Percentiles rank a stretch among this genome's conserved stretches.
These are phyloP conservation scores for Petaurus breviceps DNA, from an alignment of 2,113 vertebrate species.

Conservation along the genomic window DNA sequence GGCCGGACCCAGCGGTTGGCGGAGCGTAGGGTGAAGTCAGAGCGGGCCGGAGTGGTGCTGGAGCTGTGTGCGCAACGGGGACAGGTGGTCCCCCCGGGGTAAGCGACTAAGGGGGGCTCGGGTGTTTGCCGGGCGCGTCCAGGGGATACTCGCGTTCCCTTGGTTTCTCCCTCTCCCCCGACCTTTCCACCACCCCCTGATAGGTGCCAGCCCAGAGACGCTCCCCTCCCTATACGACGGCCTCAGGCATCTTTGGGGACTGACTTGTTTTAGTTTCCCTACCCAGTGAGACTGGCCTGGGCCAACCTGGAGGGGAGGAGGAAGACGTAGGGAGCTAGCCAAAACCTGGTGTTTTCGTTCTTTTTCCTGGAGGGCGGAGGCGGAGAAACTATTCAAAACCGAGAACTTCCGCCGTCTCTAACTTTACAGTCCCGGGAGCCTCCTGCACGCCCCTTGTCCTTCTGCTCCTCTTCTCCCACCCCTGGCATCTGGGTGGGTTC, in stretches of 20 bases:
- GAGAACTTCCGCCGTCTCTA: neutral
- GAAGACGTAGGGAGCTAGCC: neutral
- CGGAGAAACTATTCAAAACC: neutral
- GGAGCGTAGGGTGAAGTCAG: slow-evolving; percentile 92
- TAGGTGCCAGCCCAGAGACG: too few relatives aligned
- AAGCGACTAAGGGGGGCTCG: slow-evolving; percentile 74
- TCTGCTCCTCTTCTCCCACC: neutral
- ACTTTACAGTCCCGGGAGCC: neutral
- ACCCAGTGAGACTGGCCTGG: neutral
- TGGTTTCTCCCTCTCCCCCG: too few relatives aligned
- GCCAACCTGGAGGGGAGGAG: neutral
- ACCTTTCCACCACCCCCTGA: neutral
- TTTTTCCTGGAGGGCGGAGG: neutral
- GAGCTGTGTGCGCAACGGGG: slow-evolving; percentile 93
- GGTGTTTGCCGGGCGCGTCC: too few relatives aligned
- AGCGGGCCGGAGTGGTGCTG: slow-evolving; percentile 93
- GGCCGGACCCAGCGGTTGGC: slow-evolving; percentile 71
- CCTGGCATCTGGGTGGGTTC: neutral
- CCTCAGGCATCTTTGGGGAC: neutral
- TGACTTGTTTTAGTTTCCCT: neutral
- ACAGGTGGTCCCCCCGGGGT: slow-evolving; percentile 93
- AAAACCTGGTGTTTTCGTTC: neutral
- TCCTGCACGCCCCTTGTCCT: neutral
- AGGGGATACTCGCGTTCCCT: neutral
- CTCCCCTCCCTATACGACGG: neutral